Conservation (phyloP, 2,797 vertebrate genomes). For the Poliocrania exsul region DNA sequence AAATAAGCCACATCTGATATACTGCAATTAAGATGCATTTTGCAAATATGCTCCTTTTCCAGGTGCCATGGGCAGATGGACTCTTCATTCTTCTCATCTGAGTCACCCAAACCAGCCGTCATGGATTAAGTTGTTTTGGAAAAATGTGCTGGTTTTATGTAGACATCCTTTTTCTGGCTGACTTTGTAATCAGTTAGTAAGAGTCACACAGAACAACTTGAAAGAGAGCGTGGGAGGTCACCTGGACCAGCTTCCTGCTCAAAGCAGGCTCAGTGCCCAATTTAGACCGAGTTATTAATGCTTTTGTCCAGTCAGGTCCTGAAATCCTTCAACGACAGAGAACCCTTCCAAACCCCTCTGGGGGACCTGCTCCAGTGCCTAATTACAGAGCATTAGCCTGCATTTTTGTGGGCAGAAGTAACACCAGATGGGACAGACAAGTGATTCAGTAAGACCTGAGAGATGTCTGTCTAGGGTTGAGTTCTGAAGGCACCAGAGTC, state of each 20-base stretch:
- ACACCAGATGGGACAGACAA: background rate
- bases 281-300: background rate
- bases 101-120: background rate
- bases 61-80: background rate
- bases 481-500: background rate
- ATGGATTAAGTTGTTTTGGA: background rate
- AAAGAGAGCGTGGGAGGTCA: background rate
- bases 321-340: background rate
- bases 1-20: background rate
- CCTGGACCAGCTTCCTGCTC: background rate
- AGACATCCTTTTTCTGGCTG: background rate
- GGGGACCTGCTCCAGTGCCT: background rate
- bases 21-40: background rate
- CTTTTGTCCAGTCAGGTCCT: background rate
- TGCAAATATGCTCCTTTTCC: background rate
- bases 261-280: background rate
- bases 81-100: background rate
- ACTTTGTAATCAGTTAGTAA: background rate
- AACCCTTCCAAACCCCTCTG: background rate
- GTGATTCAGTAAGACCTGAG: accelerated
- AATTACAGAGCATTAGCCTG: background rate
- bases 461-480: background rate
- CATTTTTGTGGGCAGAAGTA: background rate
- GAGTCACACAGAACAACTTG: background rate
- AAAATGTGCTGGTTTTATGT: background rate